Evolutionary conservation across 53 echinoderm and acorn worm genomes (phyloP).

Genomic region (Luidia sarsii): DNA sequence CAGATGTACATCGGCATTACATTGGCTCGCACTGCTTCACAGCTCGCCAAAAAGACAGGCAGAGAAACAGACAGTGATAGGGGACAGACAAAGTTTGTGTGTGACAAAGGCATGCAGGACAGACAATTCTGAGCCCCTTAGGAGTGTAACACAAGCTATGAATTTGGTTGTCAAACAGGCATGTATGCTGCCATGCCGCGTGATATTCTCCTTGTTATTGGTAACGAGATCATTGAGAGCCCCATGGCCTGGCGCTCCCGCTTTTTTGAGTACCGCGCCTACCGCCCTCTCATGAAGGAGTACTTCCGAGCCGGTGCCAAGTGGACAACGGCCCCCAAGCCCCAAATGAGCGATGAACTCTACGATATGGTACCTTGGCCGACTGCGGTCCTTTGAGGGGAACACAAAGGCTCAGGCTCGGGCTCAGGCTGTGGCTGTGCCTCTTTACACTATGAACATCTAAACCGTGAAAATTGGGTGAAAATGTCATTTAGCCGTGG

Average conservation of each 20-base stretch:
- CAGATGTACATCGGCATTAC: too few species aligned
- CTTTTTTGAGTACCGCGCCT: slow-evolving; percentile 98
- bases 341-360: slow-evolving; percentile 93
- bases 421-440: too few species aligned
- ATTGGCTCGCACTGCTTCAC: too few species aligned
- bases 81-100: too few species aligned
- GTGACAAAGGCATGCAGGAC: background rate
- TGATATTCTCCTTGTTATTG: slow-evolving; percentile 84
- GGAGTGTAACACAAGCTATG: background rate
- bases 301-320: slow-evolving; percentile 89
- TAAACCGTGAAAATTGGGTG: too few species aligned
- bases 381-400: too few species aligned
- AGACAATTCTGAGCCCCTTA: background rate
- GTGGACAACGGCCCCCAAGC: slow-evolving; percentile 95
- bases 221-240: slow-evolving; percentile 93
- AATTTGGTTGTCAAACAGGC: slow-evolving; percentile 52
- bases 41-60: too few species aligned
- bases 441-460: too few species aligned
- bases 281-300: slow-evolving; percentile 85
- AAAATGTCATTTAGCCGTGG: too few species aligned
- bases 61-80: too few species aligned
- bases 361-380: too few species aligned
- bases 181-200: slow-evolving; percentile 97
- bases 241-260: slow-evolving; percentile 98
- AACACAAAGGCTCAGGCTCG: too few species aligned